Conservation (phyloP, 2,888 invertebrate genomes). For the Epistrophe eligans region DNA sequence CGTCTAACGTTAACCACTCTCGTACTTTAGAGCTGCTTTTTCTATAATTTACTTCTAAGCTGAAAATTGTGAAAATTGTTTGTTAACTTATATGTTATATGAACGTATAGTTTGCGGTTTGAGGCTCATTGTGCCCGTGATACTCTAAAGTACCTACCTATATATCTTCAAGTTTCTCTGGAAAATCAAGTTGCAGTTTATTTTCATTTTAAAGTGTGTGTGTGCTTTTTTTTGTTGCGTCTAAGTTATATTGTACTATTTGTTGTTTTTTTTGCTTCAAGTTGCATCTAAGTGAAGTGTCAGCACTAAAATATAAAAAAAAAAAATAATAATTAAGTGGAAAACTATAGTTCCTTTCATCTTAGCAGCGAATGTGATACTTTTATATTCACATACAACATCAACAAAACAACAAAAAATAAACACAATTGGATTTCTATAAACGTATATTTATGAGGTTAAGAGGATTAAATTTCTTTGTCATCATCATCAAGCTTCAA, state of each 20-base stretch:
- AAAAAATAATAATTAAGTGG: constrained; percentile 68
- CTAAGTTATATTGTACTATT: constrained; percentile 9
- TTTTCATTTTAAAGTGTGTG: constrained; percentile 38
- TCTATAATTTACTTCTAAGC: neutral
- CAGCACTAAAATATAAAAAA: constrained; percentile 39
- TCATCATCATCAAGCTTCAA: constrained; percentile 29
- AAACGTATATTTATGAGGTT: constrained; percentile 50
- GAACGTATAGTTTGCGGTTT: constrained; percentile 36
- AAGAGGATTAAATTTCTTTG: constrained; percentile 40
- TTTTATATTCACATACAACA: neutral
- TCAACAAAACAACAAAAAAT: neutral
- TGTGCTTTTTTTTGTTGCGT: neutral
- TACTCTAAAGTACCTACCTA: constrained; percentile 8
- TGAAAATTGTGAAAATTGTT: constrained; percentile 35
- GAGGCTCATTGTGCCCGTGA: constrained; percentile 45
- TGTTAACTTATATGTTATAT: constrained; percentile 49
- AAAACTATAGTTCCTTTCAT: constrained; percentile 43
- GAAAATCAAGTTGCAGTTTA: constrained; percentile 43
- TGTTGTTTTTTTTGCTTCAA: constrained; percentile 22
- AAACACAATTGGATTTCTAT: constrained; percentile 55
- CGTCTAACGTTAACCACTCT: constrained; percentile 57
- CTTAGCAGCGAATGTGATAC: constrained; percentile 51
- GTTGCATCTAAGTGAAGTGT: constrained; percentile 65
- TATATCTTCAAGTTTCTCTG: constrained; percentile 49
- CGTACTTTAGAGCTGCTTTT: constrained; percentile 1